Base-by-base conservation (phyloP, 2,113 vertebrate species). In the Chroicocephalus ridibundus region DNA sequence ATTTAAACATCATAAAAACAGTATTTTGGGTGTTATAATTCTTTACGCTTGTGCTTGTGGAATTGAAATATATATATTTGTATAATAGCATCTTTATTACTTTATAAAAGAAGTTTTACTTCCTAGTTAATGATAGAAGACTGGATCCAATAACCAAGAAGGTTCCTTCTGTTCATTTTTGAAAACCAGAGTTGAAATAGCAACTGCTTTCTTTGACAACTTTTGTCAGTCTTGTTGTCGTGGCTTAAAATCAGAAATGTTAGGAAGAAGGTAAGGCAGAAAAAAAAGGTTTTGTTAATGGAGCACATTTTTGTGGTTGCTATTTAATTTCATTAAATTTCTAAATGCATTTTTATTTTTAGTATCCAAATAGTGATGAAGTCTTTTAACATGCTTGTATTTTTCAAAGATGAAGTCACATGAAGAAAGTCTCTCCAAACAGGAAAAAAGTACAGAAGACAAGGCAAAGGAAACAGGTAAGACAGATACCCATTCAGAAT, bases 401-500 rank as follows among this genome's bases (percentile, higher is more conserved):
- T 42, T 78, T 72, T 86, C 65, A 19, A 97, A 99, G 99, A 98
- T 99, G 81, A 99, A 98, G 72, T 98, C 98, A 72, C 97, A 98
- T 40, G 98, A 99, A 66, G 98, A 99, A 69, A 97, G 96, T 52
- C 76, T 94, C 15, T 97, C 98, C 32, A 98, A 98, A 89, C 97
- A 97, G 36, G 98, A 98, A 77, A 97, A 98, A 46, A 89, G 87
- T 54, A 98, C 98, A 86, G 98, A 98, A 60, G 98, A 98, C 26
- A 98, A 98, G 74, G 99, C 98, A 3, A 98, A 97, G 10, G 98
- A 99, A 94, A 99, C 99, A 12, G 99, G 99, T 99, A 97, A 86
- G 70, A 38, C 36, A 38, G 36, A 51, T 65, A 79, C 8, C 11
- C 7, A 31, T 88, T 93, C 62, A 66, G 26, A 90, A 77, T 58